Conservation (phyloP, 2,888 invertebrate species). For the Lissonota sp. region DNA sequence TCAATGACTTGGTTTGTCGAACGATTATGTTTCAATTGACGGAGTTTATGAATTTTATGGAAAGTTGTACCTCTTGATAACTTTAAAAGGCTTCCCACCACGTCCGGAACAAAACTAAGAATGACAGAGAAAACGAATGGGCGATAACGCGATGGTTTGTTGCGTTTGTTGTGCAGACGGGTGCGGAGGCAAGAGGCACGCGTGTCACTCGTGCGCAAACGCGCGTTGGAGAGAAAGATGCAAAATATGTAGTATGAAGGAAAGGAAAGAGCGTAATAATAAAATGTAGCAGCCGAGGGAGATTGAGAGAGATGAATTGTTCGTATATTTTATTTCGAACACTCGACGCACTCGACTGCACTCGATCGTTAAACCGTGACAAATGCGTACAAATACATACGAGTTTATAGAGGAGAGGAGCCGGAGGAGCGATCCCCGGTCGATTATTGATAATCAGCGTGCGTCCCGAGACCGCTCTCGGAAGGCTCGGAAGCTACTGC, state of each 20-base stretch:
- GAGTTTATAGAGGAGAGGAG: background rate
- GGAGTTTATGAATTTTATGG: too few species aligned
- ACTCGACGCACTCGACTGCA: background rate
- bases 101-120: too few species aligned
- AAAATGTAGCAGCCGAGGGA: background rate
- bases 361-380: too few species aligned
- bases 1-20: too few species aligned
- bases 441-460: constrained; percentile 59
- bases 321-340: background rate
- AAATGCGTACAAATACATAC: too few species aligned
- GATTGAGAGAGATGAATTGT: background rate
- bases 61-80: too few species aligned
- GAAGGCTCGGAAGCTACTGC: constrained; percentile 26
- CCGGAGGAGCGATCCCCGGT: background rate
- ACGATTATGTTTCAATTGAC: too few species aligned
- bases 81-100: too few species aligned
- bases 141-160: background rate
- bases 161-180: background rate
- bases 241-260: background rate
- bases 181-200: background rate
- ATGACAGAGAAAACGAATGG: background rate
- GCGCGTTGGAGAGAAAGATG: background rate
- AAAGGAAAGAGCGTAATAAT: background rate
- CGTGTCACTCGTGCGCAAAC: constrained; percentile 19
- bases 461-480: constrained; percentile 25